A percentile compares a stretch with the other conserved stretches of the same genome.
phyloP scores from a whole-genome alignment of 1,140 invertebrate genomes.

The Caenorhabditis remanei region DNA sequence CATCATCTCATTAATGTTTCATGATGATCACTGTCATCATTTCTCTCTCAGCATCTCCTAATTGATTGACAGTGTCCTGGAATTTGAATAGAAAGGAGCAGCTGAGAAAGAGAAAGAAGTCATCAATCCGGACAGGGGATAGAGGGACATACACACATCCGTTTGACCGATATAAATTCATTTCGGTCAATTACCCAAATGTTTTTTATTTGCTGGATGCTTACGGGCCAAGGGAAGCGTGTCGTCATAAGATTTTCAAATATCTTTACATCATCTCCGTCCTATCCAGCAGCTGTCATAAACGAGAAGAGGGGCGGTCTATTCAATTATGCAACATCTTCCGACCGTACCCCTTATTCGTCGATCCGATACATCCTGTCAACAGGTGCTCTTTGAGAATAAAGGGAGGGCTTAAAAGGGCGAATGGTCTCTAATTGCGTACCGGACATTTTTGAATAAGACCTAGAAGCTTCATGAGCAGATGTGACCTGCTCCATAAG shows the following conservation, averaged over 20 bases:
- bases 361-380: conserved; percentile 39
- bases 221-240: conserved; percentile 43
- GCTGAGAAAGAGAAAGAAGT: conserved; percentile 5
- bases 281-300: conserved; percentile 31
- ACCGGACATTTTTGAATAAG: conserved; percentile 3
- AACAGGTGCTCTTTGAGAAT: conserved; percentile 27
- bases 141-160: not conserved
- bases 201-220: conserved; percentile 28
- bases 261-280: conserved; percentile 28
- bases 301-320: not conserved
- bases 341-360: not conserved
- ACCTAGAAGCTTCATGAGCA: not conserved
- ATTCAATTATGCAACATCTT: conserved; percentile 51
- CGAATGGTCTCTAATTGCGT: conserved; percentile 9
- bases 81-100: conserved; percentile 51
- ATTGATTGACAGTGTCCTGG: conserved; percentile 35
- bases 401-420: conserved; percentile 2
- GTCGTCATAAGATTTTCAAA: conserved; percentile 41
- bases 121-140: conserved; percentile 3
- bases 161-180: conserved; percentile 47
- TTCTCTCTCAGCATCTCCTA: not conserved
- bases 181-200: conserved; percentile 42
- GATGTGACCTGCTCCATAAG: not conserved
- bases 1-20: conserved; percentile 20
- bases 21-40: not conserved